Base-by-base conservation (phyloP, 1,140 invertebrate species). In the Lepidurus packardi region DNA sequence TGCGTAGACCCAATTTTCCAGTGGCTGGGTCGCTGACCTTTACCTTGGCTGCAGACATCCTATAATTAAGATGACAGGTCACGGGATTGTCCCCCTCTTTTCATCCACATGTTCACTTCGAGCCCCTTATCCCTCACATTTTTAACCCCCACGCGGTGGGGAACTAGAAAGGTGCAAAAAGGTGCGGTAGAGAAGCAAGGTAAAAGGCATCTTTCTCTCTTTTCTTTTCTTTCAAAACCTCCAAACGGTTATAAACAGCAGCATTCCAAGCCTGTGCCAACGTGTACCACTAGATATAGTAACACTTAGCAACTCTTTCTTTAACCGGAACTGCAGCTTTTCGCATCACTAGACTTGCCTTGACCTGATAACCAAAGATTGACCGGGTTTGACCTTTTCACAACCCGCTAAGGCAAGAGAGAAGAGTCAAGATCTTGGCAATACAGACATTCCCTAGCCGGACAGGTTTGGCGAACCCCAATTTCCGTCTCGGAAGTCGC, bases 371-470 rank as follows among this genome's bases (percentile, higher is more conserved):
- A n/a, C 21, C 21, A n/a, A n/a, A 65, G 53, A 21, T 65, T 65
- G 53, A 65, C 53, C 53, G 53, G 53, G 16, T 65, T 65, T 65
- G 53, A 65, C 53, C 53, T 65, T 65, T 65, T 65, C 53, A 21
- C 21, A 7, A 9, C 16, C 16, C 10, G 45, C 45, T 16, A 47
- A 65, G 21, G 21, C n/a, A 65, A 65, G 16, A 65, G 16, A 65
- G 21, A 65, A 65, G 2, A 34, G 3, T 34, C 34, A 34, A 34
- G 4, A 34, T 4, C 34, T 34, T 34, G 34, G 34, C 34, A 34
- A 34, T 3, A 34, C 34, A 34, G 53, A 65, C 53, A 65, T 65
- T 65, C 53, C 13, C 53, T 65, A n/a, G 53, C 53, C 53, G 53
- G 53, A 65, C 53, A 65, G 53, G 53, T 16, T 65, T 65, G 53